phyloP scores from a whole-genome alignment of 1,140 invertebrate genomes.

The Anoplophora glabripennis region DNA sequence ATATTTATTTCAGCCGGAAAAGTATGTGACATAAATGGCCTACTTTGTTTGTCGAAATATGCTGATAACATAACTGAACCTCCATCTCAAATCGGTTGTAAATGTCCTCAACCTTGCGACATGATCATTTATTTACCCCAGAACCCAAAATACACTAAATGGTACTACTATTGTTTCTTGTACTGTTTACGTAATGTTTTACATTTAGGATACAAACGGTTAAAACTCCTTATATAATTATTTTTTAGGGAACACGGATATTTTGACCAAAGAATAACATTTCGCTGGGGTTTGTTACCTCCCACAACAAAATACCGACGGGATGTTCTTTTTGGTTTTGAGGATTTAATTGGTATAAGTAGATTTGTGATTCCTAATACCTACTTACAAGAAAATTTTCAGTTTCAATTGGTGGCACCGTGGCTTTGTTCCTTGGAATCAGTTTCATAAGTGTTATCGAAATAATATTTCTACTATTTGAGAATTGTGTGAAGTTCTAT shows the following conservation, averaged over 20 bases:
- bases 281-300: slow-evolving; percentile 44
- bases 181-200: not conserved
- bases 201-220: not conserved
- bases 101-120: slow-evolving; percentile 55
- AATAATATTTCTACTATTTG: slow-evolving; percentile 37
- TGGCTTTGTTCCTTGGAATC: slow-evolving; percentile 53
- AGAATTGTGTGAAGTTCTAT: not conserved
- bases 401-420: slow-evolving; percentile 55
- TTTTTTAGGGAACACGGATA: slow-evolving; percentile 32
- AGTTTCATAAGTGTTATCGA: slow-evolving; percentile 54
- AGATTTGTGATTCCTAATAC: not conserved
- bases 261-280: slow-evolving; percentile 39
- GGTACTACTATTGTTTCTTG: slow-evolving; percentile 29
- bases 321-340: slow-evolving; percentile 57
- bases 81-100: slow-evolving; percentile 55
- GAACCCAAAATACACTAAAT: slow-evolving; percentile 51
- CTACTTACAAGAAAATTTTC: slow-evolving; percentile 11
- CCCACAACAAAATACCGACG: slow-evolving; percentile 52
- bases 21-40: slow-evolving; percentile 53
- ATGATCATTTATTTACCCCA: slow-evolving; percentile 56
- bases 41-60: slow-evolving; percentile 55
- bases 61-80: slow-evolving; percentile 53
- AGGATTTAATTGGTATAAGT: slow-evolving; percentile 55
- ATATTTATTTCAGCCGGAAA: slow-evolving; percentile 49
- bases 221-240: not conserved